phyloP scores from a whole-genome alignment of 2,113 vertebrate species.

The Anguilla japonica region DNA sequence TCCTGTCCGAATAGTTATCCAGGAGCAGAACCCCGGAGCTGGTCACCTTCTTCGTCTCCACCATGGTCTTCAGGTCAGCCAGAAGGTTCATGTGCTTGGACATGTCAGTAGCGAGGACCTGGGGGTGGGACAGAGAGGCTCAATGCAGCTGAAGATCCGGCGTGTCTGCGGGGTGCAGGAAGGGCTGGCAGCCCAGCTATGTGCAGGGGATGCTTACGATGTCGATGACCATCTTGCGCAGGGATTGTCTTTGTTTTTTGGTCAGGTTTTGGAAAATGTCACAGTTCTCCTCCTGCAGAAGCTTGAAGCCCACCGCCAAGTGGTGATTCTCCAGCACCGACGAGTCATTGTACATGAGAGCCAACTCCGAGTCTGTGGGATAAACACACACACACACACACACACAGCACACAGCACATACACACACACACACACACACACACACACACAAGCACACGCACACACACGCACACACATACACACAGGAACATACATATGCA shows the following conservation, averaged over 20 bases:
- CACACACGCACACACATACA: no score
- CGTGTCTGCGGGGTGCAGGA: no score
- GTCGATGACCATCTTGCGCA: slow-evolving; percentile 97
- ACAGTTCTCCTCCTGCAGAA: slow-evolving; percentile 97
- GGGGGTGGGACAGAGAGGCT: background rate
- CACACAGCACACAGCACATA: slow-evolving; percentile 7
- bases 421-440: background rate
- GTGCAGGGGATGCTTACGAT: slow-evolving; percentile 80
- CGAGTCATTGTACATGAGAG: slow-evolving; percentile 89
- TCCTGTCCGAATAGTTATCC: slow-evolving; percentile 85
- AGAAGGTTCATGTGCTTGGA: slow-evolving; percentile 88
- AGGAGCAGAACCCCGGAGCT: slow-evolving; percentile 85
- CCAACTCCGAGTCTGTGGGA: slow-evolving; percentile 79
- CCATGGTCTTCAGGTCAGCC: slow-evolving; percentile 88
- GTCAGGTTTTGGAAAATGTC: slow-evolving; percentile 98
- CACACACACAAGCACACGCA: no score
- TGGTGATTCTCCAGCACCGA: slow-evolving; percentile 88
- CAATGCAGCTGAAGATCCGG: no score
- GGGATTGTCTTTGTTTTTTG: slow-evolving; percentile 83
- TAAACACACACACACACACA: background rate
- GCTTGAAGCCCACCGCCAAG: slow-evolving; percentile 85
- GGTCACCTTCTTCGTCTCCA: slow-evolving; percentile 89
- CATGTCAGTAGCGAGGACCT: slow-evolving; percentile 90
- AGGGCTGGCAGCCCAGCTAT: no score
- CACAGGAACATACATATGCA: no score